Percentiles rank a stretch among this genome's conserved stretches.
Conservation (phyloP, 2,797 vertebrate species). For the Girardinus metallicus region DNA sequence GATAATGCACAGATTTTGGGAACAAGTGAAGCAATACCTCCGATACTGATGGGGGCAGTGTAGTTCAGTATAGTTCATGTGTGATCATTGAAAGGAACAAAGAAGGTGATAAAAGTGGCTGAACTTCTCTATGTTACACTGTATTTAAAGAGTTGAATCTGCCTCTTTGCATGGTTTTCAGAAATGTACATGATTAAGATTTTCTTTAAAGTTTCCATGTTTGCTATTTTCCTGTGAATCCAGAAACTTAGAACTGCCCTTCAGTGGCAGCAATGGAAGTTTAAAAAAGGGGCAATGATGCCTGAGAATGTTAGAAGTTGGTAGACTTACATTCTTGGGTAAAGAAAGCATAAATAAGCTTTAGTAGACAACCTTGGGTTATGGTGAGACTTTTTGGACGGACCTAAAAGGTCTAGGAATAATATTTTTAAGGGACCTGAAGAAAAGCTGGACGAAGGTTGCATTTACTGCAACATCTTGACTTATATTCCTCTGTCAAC, state of each 20-base stretch:
- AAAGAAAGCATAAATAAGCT: not conserved
- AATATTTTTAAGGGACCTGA: not conserved
- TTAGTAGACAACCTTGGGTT: not conserved
- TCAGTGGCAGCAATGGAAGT: not conserved
- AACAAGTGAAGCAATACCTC: not conserved
- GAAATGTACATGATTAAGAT: not conserved
- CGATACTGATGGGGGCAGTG: not conserved
- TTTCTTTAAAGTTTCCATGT: not conserved
- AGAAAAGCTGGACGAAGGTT: not conserved
- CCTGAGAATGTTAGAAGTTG: not conserved
- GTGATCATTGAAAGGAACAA: not conserved
- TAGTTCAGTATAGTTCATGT: not conserved
- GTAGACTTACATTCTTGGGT: no score
- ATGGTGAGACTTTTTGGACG: not conserved
- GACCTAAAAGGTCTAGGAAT: not conserved
- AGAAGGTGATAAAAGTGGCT: not conserved
- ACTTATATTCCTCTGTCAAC: conserved; percentile 3
- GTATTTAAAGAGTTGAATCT: not conserved
- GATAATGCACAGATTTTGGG: not conserved
- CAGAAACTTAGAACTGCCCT: not conserved
- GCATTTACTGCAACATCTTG: not conserved
- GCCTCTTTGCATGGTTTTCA: not conserved
- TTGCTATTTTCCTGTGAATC: not conserved
- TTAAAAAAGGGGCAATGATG: not conserved
- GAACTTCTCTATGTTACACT: not conserved